phyloP scores from a whole-genome alignment of 2,113 vertebrate species.

The Synchiropus splendidus region DNA sequence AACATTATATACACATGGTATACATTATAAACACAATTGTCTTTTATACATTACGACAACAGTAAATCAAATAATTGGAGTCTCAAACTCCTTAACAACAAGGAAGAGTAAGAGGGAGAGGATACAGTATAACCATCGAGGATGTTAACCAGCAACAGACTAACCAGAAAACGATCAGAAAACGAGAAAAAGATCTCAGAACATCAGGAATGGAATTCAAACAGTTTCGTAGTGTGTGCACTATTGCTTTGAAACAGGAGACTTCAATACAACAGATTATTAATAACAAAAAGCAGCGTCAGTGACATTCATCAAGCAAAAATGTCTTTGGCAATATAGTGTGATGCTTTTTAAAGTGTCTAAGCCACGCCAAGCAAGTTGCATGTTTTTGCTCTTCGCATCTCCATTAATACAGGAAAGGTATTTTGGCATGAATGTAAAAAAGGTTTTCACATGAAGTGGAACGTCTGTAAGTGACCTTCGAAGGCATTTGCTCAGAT shows the following conservation, averaged over 20 bases:
- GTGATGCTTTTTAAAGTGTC: not conserved
- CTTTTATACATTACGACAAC: conserved; percentile 39
- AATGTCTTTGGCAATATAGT: no score
- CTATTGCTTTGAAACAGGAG: conserved; percentile 23
- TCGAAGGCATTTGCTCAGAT: not conserved
- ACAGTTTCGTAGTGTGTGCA: no score
- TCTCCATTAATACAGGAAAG: no score
- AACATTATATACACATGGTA: conserved; percentile 34
- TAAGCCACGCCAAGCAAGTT: not conserved
- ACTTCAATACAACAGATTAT: conserved; percentile 9
- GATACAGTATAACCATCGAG: conserved; percentile 10
- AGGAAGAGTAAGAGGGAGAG: not conserved
- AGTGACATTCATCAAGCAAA: conserved; percentile 16
- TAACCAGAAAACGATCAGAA: conserved; percentile 8
- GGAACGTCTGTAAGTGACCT: not conserved
- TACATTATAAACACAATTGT: conserved; percentile 40
- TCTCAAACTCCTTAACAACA: conserved; percentile 41
- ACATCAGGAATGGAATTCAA: no score
- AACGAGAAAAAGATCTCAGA: no score
- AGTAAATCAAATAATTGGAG: conserved; percentile 19
- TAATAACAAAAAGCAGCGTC: conserved; percentile 33
- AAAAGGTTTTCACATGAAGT: not conserved
- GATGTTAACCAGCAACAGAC: conserved; percentile 15
- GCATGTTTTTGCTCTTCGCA: not conserved
- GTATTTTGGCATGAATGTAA: no score